These are phyloP conservation scores for Cyprinodon brontotheroides DNA, from an alignment of 2,113 vertebrate genomes.

Conservation along the genomic window DNA sequence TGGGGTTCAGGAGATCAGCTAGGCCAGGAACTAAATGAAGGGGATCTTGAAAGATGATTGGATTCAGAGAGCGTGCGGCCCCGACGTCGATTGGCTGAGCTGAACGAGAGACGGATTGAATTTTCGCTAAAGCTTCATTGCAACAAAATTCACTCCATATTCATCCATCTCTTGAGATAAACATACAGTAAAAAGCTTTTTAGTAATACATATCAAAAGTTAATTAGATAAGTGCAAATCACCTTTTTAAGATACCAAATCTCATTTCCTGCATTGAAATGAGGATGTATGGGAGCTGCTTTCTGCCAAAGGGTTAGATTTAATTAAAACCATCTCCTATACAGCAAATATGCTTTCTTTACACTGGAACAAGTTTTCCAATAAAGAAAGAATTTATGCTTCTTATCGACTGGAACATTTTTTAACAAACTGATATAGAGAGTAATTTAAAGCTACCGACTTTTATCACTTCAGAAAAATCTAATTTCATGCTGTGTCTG, in stretches of 20 bases:
- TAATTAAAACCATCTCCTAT: conserved; percentile 1
- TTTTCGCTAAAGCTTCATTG: not conserved
- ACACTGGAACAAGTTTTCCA: not conserved
- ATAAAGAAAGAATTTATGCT: not conserved
- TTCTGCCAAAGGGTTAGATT: not conserved
- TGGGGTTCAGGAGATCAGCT: no score
- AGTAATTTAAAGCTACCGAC: not conserved
- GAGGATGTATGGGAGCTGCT: not conserved
- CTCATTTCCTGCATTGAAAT: not conserved
- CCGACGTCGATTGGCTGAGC: no score
- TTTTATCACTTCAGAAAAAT: not conserved
- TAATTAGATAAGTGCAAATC: not conserved
- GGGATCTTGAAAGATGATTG: no score
- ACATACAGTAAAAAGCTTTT: not conserved
- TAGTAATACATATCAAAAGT: no score
- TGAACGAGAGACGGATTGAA: no score
- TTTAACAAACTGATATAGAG: not conserved
- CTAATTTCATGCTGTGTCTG: not conserved
- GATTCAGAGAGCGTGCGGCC: no score
- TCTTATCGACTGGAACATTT: not conserved
- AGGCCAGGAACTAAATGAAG: no score
- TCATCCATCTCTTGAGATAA: not conserved
- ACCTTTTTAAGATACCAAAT: not conserved
- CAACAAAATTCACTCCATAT: not conserved
- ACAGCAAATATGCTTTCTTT: not conserved